A percentile compares a stretch with the other conserved stretches of the same genome.
Evolutionary conservation across 2,113 vertebrate genomes (phyloP).

Genomic region (Albula glossodonta): DNA sequence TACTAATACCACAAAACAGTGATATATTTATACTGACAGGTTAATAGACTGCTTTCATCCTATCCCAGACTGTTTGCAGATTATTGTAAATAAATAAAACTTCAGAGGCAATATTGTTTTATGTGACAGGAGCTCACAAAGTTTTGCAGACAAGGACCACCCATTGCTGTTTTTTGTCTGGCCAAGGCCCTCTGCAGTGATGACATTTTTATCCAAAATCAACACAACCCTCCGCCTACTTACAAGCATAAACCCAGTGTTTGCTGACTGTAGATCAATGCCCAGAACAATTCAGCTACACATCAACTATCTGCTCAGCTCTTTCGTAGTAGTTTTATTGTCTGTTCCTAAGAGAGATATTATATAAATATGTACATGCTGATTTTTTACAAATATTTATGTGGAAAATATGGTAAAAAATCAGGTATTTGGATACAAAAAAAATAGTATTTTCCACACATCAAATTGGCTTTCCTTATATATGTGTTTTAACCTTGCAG

Average conservation of each 20-base stretch:
- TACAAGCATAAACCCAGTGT: background rate
- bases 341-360: no score
- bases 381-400: no score
- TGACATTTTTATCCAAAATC: background rate
- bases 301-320: background rate
- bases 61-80: background rate
- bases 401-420: no score
- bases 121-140: background rate
- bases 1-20: no score
- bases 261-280: background rate
- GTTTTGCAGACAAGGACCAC: background rate
- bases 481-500: no score
- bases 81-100: background rate
- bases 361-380: no score
- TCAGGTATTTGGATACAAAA: no score
- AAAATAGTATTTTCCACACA: no score
- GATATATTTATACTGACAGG: no score
- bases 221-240: background rate
- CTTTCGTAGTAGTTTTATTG: background rate
- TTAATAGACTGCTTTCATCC: background rate
- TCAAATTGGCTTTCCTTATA: no score
- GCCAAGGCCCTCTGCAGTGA: background rate
- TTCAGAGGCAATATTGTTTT: background rate
- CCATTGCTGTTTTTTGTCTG: background rate
- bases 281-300: no score